Conservation (phyloP, 2,797 vertebrate genomes). For the Pelodytes ibericus region DNA sequence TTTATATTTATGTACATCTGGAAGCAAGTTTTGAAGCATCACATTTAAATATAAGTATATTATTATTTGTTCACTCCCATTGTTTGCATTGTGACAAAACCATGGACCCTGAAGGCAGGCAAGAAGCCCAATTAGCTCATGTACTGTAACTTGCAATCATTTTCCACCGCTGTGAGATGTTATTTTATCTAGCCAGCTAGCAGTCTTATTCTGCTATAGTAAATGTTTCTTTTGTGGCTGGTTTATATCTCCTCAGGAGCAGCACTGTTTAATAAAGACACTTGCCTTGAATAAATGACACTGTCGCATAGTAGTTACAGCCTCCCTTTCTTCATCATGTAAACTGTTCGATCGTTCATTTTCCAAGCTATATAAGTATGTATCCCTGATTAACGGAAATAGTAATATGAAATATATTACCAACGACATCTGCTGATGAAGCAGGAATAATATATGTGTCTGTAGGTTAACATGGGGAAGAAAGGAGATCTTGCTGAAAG, state of each 20-base stretch:
- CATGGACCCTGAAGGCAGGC: too few relatives aligned
- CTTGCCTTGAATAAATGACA: slow-evolving; percentile 37
- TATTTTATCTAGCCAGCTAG: neutral
- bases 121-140: too few relatives aligned
- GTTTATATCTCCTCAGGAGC: slow-evolving; percentile 30
- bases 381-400: slow-evolving; percentile 64
- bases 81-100: too few relatives aligned
- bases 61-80: too few relatives aligned
- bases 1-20: too few relatives aligned
- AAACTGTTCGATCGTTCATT: slow-evolving; percentile 63
- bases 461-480: slow-evolving; percentile 60
- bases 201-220: neutral
- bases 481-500: slow-evolving; percentile 60
- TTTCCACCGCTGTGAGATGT: too few relatives aligned
- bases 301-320: slow-evolving; percentile 26
- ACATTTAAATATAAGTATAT: too few relatives aligned
- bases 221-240: neutral
- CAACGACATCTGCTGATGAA: slow-evolving; percentile 63
- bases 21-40: too few relatives aligned
- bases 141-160: too few relatives aligned
- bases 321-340: slow-evolving; percentile 50
- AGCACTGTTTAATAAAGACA: slow-evolving; percentile 33
- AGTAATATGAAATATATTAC: slow-evolving; percentile 67
- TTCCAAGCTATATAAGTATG: slow-evolving; percentile 61
- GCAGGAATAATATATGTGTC: slow-evolving; percentile 67